Base-by-base conservation (phyloP, 2,888 invertebrate genomes). In the Thecocarcelia acutangulata region DNA sequence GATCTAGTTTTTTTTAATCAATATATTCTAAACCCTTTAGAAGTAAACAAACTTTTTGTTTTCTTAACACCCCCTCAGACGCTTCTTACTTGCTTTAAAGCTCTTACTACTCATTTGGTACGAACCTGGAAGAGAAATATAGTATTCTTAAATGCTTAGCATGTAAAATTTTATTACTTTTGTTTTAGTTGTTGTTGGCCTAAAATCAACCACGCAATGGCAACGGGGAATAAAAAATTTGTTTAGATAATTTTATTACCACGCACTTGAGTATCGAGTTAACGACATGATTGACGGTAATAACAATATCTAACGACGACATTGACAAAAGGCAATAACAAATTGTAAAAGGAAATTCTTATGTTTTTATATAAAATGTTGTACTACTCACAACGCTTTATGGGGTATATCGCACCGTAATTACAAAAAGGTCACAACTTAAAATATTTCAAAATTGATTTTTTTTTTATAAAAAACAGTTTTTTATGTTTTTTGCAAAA, bases 221-320 rank as follows among this genome's bases (percentile, higher is more conserved):
- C 54, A 56, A 61, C 50, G 28, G 52, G 17, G 8, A 42, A 28
- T 5, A 40, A 8, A 64, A 64, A 54, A 12, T n/a, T 8, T n/a
- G n/a, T 21, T 21, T 21, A n/a, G 4, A 19, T 15, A 19, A 66
- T 17, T 48, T 48, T 48, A 52, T 46, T 75, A 69, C 54, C 73
- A 72, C 42, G 64, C 73, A 72, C 68, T 64, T 59, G 69, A 33
- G 76, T 76, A 83, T 76, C 70, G 28, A 59, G 74, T 73, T 77
- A 77, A 82, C 77, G 75, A 79, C 69, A 82, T 80, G 70, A 78
- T 74, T 70, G 80, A 80, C 80, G 70, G 78, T 66, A 81, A 81
- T 19, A 69, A 77, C 66, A 74, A 77, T 68, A 79, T 15, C 54
- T 40, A 59, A 68, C 58, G 61, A 73, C 74, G 33, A 59, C 37